Conservation (phyloP, 2,797 vertebrate genomes). For the Platalea minor region DNA sequence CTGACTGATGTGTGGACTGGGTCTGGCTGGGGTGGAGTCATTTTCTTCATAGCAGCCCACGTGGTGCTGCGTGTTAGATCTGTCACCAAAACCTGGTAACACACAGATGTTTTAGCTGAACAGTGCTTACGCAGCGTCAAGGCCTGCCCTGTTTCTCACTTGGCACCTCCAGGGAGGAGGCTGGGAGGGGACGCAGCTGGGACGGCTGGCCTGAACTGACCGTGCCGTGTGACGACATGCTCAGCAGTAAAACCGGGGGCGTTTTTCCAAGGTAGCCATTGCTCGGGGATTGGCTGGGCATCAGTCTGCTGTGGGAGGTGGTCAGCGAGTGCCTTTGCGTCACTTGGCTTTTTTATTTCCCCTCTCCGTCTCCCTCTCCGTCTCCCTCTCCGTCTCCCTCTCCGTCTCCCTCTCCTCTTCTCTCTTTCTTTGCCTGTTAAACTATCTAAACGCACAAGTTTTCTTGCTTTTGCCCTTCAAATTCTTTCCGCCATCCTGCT, state of each 20-base stretch:
- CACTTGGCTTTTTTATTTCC: no score
- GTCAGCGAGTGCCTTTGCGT: not conserved
- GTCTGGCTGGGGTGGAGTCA: not conserved
- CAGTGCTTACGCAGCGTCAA: no score
- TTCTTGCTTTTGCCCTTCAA: not conserved
- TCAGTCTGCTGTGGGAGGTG: not conserved
- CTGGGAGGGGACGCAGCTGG: not conserved
- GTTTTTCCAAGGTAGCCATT: not conserved
- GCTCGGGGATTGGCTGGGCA: not conserved
- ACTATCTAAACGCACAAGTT: not conserved
- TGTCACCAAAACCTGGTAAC: not conserved
- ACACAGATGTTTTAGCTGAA: not conserved
- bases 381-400: no score
- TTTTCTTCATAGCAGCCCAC: not conserved
- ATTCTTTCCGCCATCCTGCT: not conserved
- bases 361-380: no score
- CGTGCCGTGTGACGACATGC: not conserved
- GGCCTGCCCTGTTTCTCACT: not conserved
- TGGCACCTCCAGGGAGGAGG: not conserved
- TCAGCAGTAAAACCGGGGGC: not conserved
- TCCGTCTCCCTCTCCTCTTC: no score
- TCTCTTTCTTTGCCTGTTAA: not conserved
- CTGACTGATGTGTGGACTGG: not conserved
- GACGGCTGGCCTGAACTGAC: not conserved
- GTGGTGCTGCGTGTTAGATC: no score